Conservation (phyloP, 2,888 invertebrate species). For the Netelia melanura region DNA sequence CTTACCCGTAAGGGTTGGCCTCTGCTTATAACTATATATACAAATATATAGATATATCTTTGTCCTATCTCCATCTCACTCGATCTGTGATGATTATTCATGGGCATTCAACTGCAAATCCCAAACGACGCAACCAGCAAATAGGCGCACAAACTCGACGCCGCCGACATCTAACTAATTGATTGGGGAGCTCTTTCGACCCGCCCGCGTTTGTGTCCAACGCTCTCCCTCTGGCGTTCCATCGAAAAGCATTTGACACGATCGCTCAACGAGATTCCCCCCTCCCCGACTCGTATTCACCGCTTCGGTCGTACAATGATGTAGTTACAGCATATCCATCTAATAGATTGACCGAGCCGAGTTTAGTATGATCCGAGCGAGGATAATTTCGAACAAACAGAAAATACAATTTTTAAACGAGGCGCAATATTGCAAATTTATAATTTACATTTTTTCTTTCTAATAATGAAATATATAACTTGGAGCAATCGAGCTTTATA, state of each 20-base stretch:
- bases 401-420: too few relatives aligned
- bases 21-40: not conserved
- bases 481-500: too few relatives aligned
- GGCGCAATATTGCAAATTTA: too few relatives aligned
- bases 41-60: not conserved
- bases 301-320: conserved; percentile 22
- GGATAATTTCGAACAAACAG: not conserved
- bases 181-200: conserved; percentile 74
- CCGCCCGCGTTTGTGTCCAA: conserved; percentile 61
- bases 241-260: conserved; percentile 63
- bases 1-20: not conserved
- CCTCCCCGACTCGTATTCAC: not conserved
- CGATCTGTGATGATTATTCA: conserved; percentile 76
- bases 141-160: conserved; percentile 73
- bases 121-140: conserved; percentile 73
- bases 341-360: conserved; percentile 19
- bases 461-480: too few relatives aligned
- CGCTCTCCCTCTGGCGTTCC: conserved; percentile 36
- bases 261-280: conserved; percentile 27
- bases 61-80: conserved; percentile 6
- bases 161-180: conserved; percentile 77
- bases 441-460: too few relatives aligned
- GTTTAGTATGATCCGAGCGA: not conserved
- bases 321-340: conserved; percentile 8
- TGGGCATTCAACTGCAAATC: conserved; percentile 77